phyloP scores from a whole-genome alignment of 2,888 invertebrate species.

The Stenotaenia linearis region DNA sequence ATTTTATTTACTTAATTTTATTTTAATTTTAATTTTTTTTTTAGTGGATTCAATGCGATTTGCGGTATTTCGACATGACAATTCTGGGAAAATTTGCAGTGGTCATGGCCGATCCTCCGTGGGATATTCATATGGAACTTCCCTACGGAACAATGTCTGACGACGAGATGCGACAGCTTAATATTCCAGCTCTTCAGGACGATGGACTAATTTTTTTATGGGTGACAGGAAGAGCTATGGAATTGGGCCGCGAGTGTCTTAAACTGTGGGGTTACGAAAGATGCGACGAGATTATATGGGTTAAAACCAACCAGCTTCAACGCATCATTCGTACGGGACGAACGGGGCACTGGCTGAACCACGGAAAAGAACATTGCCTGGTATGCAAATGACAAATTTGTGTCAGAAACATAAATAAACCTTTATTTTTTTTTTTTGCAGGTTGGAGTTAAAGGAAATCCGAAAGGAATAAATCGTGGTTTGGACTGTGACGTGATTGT shows the following conservation, averaged over 20 bases:
- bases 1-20: not conserved
- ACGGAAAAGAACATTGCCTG: constrained; percentile 96
- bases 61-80: constrained; percentile 84
- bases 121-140: constrained; percentile 99
- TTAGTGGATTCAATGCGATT: constrained; percentile 96
- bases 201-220: constrained; percentile 94
- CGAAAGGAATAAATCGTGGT: constrained; percentile 82
- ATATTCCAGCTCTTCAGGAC: constrained; percentile 89
- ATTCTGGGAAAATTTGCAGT: constrained; percentile 95
- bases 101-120: constrained; percentile 98
- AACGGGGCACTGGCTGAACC: constrained; percentile 97
- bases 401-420: no score
- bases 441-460: constrained; percentile 94
- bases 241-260: constrained; percentile 52
- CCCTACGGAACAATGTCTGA: constrained; percentile 99
- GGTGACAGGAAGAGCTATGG: constrained; percentile 97
- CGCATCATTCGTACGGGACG: constrained; percentile 93
- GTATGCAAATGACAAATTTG: no score
- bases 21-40: constrained; percentile 52
- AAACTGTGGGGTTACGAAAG: constrained; percentile 61
- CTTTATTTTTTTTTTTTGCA: no score
- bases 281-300: constrained; percentile 97
- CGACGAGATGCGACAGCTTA: constrained; percentile 94
- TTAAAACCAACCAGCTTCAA: constrained; percentile 96
- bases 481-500: constrained; percentile 97